Base-by-base conservation (phyloP, 2,888 invertebrate genomes). In the Stenchaetothrips biformis region DNA sequence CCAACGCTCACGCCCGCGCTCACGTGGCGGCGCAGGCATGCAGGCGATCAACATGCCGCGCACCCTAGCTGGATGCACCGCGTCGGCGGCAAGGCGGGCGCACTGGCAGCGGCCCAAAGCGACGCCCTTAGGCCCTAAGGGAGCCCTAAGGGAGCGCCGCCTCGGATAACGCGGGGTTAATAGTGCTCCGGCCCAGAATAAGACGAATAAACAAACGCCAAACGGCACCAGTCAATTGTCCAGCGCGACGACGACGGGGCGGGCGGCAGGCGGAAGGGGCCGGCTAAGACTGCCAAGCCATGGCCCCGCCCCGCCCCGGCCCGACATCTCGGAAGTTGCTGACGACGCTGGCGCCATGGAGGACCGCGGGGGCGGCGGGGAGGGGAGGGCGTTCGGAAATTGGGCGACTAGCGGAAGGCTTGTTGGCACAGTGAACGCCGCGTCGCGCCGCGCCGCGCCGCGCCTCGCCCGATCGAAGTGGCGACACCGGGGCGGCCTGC, bases 351-450 rank as follows among this genome's bases (percentile, higher is more conserved):
- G 53, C 53, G 53, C 53, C 53, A 53, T 6, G 53, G 18, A 8
- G 53, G 16, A 1, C 53, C 53, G 16, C 37, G 25, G 9, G 67
- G 8, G 67, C 25, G 67, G 25, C 21, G 67, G 2, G 67, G 67
- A 6, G 67, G 53, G 53, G 6, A 53, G 25, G 67, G 25, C 7
- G 25, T 74, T 74, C 25, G 67, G 67, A 74, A 74, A 74, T 74
- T 74, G 67, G 67, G 21, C 67, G 7, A 74, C 67, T 74, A 74
- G 67, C 67, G 67, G 67, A 74, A 74, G 67, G 21, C 67, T 74
- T 74, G 67, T 21, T 25, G 67, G 67, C 67, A 25, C 67, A 25
- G 53, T 18, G 67, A 74, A 25, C 67, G 25, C 67, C 21, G 21
- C 67, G 21, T 37, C 37, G 37, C 67, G 7, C 67, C 67, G 0